Conservation (phyloP, 2,797 vertebrate species). For the Etheostoma perlongum region DNA sequence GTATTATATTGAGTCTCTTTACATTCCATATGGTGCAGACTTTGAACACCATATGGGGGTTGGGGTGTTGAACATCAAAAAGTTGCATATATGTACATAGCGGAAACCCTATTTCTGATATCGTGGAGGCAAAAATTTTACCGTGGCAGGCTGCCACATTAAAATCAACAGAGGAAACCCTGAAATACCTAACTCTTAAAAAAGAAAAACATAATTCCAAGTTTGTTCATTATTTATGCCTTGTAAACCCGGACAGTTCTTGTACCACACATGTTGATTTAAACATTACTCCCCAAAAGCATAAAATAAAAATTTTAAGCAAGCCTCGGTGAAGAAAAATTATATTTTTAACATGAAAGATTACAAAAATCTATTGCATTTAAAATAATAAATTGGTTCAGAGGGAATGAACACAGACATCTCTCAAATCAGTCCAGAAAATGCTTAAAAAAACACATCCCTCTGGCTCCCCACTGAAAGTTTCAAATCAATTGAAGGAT, state of each 20-base stretch:
- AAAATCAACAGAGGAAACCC: too few relatives aligned
- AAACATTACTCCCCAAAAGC: not conserved
- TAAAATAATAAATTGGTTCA: not conserved
- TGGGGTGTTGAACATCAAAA: too few relatives aligned
- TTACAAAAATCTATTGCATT: not conserved
- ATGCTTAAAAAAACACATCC: constrained; percentile 29
- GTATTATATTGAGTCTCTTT: too few relatives aligned
- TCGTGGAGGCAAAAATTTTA: too few relatives aligned
- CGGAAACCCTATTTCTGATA: too few relatives aligned
- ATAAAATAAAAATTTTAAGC: constrained; percentile 5
- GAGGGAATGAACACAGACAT: not conserved
- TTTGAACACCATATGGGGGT: too few relatives aligned
- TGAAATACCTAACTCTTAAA: not conserved
- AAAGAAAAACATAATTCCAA: not conserved
- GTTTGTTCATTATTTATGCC: not conserved
- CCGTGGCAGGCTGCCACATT: too few relatives aligned
- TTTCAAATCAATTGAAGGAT: constrained; percentile 15
- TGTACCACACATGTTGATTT: constrained; percentile 12
- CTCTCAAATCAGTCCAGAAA: not conserved
- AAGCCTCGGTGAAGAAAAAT: not conserved
- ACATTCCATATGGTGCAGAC: too few relatives aligned
- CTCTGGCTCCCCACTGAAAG: constrained; percentile 9
- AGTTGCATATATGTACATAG: too few relatives aligned
- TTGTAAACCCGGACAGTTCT: not conserved
- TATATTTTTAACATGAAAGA: not conserved